A percentile compares a stretch with the other conserved stretches of the same genome.
phyloP scores from a whole-genome alignment of 2,888 invertebrate species.

The Microctonus aethiopoides region DNA sequence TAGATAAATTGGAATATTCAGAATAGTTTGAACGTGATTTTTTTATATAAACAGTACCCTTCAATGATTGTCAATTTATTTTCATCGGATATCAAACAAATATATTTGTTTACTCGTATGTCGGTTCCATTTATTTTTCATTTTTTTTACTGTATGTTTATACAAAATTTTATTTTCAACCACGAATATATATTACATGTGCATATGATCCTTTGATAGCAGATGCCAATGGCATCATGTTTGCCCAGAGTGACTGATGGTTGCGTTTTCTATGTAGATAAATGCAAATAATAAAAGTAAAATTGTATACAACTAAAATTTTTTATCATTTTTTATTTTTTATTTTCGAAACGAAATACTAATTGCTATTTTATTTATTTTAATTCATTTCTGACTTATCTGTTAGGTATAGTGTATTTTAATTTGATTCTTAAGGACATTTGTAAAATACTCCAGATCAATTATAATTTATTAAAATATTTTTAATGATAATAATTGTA shows the following conservation, averaged over 20 bases:
- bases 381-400: no score
- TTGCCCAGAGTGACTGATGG: neutral
- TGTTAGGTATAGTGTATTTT: no score
- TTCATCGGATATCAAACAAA: neutral
- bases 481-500: no score
- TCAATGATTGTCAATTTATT: neutral
- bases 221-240: neutral
- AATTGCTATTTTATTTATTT: no score
- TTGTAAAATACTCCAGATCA: no score
- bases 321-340: no score
- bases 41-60: neutral
- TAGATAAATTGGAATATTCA: neutral
- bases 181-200: neutral
- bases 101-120: neutral
- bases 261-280: neutral
- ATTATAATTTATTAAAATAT: no score
- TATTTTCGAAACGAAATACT: no score
- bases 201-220: neutral
- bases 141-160: neutral
- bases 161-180: neutral
- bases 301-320: no score
- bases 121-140: neutral
- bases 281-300: neutral
- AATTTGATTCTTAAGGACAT: no score
- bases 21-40: neutral